phyloP scores from a whole-genome alignment of 2,797 vertebrate genomes.

The Eutrigla gurnardus region DNA sequence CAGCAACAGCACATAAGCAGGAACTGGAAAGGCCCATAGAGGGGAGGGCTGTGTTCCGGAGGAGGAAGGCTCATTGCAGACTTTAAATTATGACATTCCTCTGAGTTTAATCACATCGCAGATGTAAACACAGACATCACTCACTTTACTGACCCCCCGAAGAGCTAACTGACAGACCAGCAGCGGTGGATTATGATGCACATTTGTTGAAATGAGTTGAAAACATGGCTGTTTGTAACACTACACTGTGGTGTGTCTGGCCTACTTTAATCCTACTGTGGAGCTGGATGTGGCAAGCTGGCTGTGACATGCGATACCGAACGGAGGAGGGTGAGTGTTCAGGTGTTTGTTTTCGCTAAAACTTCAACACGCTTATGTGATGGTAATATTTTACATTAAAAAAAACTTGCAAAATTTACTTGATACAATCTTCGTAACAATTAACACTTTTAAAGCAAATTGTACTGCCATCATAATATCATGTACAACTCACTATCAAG shows the following conservation, averaged over 20 bases:
- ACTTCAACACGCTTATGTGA: neutral
- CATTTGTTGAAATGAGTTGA: neutral
- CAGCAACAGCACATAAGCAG: neutral
- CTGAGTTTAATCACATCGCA: slow-evolving; percentile 2
- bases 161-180: too few relatives aligned
- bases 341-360: neutral
- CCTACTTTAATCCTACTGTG: slow-evolving; percentile 17
- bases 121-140: slow-evolving; percentile 15
- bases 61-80: slow-evolving; percentile 4
- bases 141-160: too few relatives aligned
- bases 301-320: slow-evolving; percentile 14
- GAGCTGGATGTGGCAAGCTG: slow-evolving; percentile 19
- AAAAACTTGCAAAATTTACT: neutral
- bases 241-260: neutral
- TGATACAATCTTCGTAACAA: too few relatives aligned
- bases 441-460: too few relatives aligned
- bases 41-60: neutral
- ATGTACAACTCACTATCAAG: too few relatives aligned
- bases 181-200: neutral
- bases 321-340: slow-evolving; percentile 65
- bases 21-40: neutral
- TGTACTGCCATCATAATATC: too few relatives aligned
- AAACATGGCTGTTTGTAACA: slow-evolving; percentile 26
- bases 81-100: slow-evolving; percentile 28
- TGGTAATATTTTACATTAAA: neutral